Conservation (phyloP, 2,888 invertebrate genomes). For the Eutolmus rufibarbis region DNA sequence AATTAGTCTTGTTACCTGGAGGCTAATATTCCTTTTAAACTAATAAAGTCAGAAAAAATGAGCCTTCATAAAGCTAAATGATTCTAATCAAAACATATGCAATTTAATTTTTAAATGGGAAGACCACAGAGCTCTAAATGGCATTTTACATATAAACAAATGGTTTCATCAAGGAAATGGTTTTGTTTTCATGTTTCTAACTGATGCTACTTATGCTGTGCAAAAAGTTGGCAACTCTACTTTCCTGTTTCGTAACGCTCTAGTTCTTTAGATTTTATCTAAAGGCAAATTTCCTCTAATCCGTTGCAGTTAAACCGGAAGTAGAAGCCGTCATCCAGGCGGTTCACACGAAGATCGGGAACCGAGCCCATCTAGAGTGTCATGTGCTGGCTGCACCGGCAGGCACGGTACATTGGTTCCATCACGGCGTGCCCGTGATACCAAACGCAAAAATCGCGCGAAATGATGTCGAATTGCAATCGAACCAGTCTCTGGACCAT, state of each 20-base stretch:
- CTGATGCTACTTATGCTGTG: no score
- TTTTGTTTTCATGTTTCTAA: no score
- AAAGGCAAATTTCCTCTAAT: constrained; percentile 13
- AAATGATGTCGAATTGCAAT: constrained; percentile 61
- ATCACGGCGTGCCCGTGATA: constrained; percentile 67
- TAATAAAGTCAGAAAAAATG: no score
- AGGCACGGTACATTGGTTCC: constrained; percentile 74
- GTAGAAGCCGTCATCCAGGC: constrained; percentile 70
- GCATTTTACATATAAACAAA: no score
- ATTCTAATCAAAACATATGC: no score
- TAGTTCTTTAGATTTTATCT: background rate
- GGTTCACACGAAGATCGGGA: constrained; percentile 77
- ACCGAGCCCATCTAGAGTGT: constrained; percentile 75
- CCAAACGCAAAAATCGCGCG: constrained; percentile 60
- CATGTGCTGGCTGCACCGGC: constrained; percentile 73
- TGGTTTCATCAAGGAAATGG: no score
- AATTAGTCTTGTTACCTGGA: no score
- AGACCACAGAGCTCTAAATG: no score
- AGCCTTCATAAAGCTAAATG: no score
- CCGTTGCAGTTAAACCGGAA: constrained; percentile 74
- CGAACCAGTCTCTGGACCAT: constrained; percentile 62
- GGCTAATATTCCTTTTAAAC: no score
- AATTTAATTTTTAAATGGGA: no score
- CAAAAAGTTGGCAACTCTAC: background rate
- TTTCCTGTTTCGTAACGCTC: constrained; percentile 8